A percentile compares a stretch with the other conserved stretches of the same genome.
phyloP scores from a whole-genome alignment of 2,113 vertebrate genomes.

The Nothoprocta perdicaria region DNA sequence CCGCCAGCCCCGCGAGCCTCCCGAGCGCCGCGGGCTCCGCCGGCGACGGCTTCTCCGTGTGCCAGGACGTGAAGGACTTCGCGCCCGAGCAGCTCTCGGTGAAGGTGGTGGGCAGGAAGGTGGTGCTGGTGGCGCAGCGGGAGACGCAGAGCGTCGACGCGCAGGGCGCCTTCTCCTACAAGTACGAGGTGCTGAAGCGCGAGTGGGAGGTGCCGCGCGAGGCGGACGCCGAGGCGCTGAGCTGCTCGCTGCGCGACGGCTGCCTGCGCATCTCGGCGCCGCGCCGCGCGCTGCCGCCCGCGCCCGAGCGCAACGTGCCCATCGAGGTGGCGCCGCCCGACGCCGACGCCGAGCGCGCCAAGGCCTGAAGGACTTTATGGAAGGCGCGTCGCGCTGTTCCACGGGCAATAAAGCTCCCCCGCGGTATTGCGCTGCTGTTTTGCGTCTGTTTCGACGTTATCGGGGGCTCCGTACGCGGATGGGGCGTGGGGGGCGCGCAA shows the following conservation, averaged over 20 bases:
- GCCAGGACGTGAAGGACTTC: slow-evolving; percentile 29
- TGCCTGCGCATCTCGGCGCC: slow-evolving; percentile 63
- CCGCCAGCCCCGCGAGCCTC: too few relatives aligned
- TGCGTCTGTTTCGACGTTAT: too few relatives aligned
- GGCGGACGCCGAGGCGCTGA: slow-evolving; percentile 41
- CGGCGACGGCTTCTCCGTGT: slow-evolving; percentile 34
- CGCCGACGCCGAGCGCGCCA: background rate
- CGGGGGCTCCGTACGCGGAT: too few relatives aligned
- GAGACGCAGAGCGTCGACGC: background rate
- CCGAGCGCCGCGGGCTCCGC: background rate
- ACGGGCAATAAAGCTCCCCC: too few relatives aligned
- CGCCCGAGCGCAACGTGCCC: background rate
- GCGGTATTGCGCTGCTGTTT: too few relatives aligned
- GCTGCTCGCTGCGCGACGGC: slow-evolving; percentile 59
- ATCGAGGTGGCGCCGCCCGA: slow-evolving; percentile 42
- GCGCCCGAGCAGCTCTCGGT: slow-evolving; percentile 26
- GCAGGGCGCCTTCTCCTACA: slow-evolving; percentile 67
- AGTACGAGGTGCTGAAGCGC: slow-evolving; percentile 62
- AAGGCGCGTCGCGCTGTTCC: too few relatives aligned
- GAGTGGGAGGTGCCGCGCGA: slow-evolving; percentile 45
- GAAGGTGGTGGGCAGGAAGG: slow-evolving; percentile 65
- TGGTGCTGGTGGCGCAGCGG: slow-evolving; percentile 61
- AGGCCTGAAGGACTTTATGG: too few relatives aligned
- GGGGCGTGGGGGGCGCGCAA: too few relatives aligned
- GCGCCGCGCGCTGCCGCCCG: background rate